phyloP scores from a whole-genome alignment of 2,888 invertebrate genomes.

The Sesamia inferens region DNA sequence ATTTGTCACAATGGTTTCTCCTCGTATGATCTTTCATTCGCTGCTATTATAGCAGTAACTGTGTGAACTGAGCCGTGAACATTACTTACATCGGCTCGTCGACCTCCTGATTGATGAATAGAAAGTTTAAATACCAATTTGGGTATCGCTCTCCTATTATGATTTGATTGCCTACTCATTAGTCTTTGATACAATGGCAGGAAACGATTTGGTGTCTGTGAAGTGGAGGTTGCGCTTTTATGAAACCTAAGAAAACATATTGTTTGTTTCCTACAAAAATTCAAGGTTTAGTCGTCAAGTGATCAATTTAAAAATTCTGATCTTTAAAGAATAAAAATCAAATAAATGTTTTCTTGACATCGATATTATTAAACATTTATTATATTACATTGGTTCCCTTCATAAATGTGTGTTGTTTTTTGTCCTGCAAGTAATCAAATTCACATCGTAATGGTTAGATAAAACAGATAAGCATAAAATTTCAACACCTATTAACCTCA shows the following conservation, averaged over 20 bases:
- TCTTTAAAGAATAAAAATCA: neutral
- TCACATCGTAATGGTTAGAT: conserved; percentile 37
- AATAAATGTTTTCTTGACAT: neutral
- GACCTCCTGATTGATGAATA: conserved; percentile 83
- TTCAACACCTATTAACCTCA: conserved; percentile 50
- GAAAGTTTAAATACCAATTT: conserved; percentile 82
- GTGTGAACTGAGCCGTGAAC: conserved; percentile 83
- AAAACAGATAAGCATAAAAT: conserved; percentile 44
- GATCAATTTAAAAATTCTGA: neutral
- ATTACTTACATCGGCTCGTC: conserved; percentile 71
- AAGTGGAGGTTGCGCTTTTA: conserved; percentile 26
- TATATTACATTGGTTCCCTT: neutral
- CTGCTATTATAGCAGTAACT: conserved; percentile 74
- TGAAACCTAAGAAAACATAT: conserved; percentile 25
- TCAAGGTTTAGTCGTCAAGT: neutral
- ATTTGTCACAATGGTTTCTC: conserved; percentile 72
- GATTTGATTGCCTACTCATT: conserved; percentile 67
- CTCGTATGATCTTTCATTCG: conserved; percentile 73
- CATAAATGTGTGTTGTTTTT: too few species aligned
- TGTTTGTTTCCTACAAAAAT: conserved; percentile 5
- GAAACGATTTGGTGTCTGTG: conserved; percentile 40
- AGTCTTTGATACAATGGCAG: conserved; percentile 59
- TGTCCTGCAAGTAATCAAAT: too few species aligned
- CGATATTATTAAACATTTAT: neutral
- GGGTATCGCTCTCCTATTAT: conserved; percentile 69